Conservation (phyloP, 1,140 invertebrate species). For the Caerostris extrusa region DNA sequence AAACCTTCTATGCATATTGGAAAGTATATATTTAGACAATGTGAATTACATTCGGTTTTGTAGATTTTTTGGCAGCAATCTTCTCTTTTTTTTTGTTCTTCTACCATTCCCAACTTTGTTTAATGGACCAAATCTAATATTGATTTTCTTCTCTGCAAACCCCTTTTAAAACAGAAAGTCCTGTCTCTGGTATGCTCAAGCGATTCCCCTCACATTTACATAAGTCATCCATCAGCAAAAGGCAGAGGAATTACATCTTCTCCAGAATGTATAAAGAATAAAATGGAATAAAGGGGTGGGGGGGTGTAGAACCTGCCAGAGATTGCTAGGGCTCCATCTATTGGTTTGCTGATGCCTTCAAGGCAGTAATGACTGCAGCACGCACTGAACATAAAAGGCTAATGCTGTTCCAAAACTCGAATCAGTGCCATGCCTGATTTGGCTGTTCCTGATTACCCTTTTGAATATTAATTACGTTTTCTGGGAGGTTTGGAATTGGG, state of each 20-base stretch:
- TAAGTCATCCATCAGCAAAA: slow-evolving; percentile 5
- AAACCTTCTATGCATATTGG: neutral
- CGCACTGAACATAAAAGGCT: neutral
- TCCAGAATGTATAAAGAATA: neutral
- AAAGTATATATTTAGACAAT: neutral
- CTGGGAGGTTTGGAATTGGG: neutral
- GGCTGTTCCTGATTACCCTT: slow-evolving; percentile 15
- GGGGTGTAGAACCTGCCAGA: neutral
- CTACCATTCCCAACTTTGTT: neutral
- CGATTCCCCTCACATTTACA: slow-evolving; percentile 5
- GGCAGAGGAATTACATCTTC: neutral
- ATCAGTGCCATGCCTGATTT: neutral
- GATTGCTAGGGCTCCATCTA: too few relatives aligned
- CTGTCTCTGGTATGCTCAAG: neutral
- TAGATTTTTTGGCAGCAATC: neutral
- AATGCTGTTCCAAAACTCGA: slow-evolving; percentile 1
- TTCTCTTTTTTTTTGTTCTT: neutral
- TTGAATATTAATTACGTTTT: slow-evolving; percentile 22
- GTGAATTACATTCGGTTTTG: neutral
- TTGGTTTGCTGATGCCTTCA: neutral
- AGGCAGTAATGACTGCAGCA: neutral
- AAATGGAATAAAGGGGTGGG: neutral
- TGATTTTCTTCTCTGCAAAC: slow-evolving; percentile 23
- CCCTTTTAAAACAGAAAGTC: neutral
- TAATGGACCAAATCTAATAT: slow-evolving; percentile 48